These are phyloP conservation scores for Cochlearius cochlearius DNA, from an alignment of 2,113 vertebrate species.

Conservation along the genomic window DNA sequence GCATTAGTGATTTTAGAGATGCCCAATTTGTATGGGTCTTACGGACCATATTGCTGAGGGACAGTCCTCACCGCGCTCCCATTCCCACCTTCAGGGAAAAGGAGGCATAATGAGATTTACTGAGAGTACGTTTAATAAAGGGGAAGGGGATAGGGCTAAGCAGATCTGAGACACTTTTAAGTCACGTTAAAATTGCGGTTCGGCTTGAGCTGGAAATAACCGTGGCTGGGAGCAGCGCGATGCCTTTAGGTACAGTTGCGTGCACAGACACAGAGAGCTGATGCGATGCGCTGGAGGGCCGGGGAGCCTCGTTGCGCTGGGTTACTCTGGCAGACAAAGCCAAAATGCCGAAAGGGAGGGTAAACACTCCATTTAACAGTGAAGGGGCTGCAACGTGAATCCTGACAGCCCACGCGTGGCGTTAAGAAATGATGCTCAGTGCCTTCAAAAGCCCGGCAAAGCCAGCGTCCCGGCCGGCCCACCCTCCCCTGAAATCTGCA, in stretches of 20 bases:
- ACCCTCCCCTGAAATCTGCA: neutral
- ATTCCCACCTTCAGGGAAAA: neutral
- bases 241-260: neutral
- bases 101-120: conserved; percentile 27
- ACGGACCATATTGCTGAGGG: neutral
- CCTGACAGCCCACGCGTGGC: neutral
- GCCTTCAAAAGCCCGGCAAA: neutral
- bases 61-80: neutral
- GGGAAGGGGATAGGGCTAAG: conserved; percentile 17
- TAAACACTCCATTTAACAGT: neutral
- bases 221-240: neutral
- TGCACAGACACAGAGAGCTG: neutral
- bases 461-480: neutral
- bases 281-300: neutral
- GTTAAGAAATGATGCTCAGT: neutral
- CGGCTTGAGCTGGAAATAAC: neutral
- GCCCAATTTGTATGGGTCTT: conserved; percentile 38
- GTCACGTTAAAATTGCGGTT: neutral
- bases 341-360: neutral
- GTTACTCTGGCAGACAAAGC: neutral
- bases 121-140: conserved; percentile 50
- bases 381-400: neutral
- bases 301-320: neutral
- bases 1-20: neutral
- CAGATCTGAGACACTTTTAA: neutral